Evolutionary conservation across 2,888 invertebrate species (phyloP).

Genomic region (Cephus rjabovi): DNA sequence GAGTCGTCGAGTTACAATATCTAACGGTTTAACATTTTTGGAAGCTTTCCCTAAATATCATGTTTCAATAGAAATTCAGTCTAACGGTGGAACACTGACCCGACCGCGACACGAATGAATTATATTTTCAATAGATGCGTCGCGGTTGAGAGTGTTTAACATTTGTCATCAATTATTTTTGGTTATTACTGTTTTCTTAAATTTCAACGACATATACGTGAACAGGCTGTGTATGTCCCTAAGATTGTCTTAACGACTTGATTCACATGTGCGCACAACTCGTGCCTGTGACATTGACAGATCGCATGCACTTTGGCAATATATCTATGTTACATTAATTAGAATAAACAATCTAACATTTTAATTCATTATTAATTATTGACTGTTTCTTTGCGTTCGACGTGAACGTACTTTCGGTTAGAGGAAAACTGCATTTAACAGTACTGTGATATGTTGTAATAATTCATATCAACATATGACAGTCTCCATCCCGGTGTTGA

Average conservation of each 20-base stretch:
- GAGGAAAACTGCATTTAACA: background rate
- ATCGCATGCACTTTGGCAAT: background rate
- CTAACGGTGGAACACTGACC: background rate
- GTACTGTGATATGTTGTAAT: background rate
- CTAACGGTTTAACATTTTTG: background rate
- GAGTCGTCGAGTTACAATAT: background rate
- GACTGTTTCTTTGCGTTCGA: background rate
- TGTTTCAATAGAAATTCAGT: conserved; percentile 6
- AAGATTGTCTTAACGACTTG: background rate
- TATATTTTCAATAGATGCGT: background rate
- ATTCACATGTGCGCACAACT: background rate
- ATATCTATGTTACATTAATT: background rate
- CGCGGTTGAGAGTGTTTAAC: background rate
- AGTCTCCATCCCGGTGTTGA: background rate
- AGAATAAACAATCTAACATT: background rate
- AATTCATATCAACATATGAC: background rate
- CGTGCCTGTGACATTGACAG: background rate
- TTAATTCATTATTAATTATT: background rate
- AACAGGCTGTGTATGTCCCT: background rate
- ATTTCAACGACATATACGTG: background rate
- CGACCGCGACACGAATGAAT: background rate
- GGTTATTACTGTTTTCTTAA: background rate
- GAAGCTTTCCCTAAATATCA: background rate
- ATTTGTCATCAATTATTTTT: background rate
- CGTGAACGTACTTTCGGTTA: background rate